These are phyloP conservation scores for Onchidella celtica DNA, from an alignment of 2,888 invertebrate genomes.

Conservation along the genomic window DNA sequence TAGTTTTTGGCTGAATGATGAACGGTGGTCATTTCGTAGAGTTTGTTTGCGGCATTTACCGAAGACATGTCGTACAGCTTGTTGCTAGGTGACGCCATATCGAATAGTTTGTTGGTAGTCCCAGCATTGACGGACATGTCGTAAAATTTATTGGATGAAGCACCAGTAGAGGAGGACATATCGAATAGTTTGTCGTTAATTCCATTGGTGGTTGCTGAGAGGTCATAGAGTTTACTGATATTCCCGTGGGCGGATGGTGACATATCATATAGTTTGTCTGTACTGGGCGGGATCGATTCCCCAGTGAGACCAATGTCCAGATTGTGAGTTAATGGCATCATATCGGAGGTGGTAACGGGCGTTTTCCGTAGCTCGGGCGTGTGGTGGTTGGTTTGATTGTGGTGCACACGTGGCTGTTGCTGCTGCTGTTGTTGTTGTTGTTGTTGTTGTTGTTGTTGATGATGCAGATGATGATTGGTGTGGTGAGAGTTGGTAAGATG, in stretches of 20 bases:
- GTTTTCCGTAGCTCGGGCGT: conserved; percentile 20
- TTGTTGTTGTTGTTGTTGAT: conserved; percentile 38
- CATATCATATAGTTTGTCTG: conserved; percentile 33
- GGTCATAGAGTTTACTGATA: conserved; percentile 16
- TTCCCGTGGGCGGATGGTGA: conserved; percentile 1
- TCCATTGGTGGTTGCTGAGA: background rate
- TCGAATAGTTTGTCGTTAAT: conserved; percentile 34
- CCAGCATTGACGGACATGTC: conserved; percentile 34
- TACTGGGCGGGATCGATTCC: background rate
- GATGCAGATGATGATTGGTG: background rate
- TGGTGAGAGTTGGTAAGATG: background rate
- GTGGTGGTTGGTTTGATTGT: conserved; percentile 29
- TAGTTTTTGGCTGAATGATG: conserved; percentile 43
- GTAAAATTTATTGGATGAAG: conserved; percentile 31
- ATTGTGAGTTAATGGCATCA: conserved; percentile 23
- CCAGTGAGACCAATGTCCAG: conserved; percentile 18
- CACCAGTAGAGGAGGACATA: conserved; percentile 20
- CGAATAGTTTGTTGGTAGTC: conserved; percentile 27
- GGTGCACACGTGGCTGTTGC: conserved; percentile 26
- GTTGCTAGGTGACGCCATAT: conserved; percentile 23
- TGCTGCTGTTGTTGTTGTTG: conserved; percentile 22
- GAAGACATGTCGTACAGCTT: conserved; percentile 49
- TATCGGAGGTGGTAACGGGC: conserved; percentile 14
- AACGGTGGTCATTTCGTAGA: conserved; percentile 50
- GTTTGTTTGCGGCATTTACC: conserved; percentile 54